These are phyloP conservation scores for Pachypanchax playfairii DNA, from an alignment of 2,113 vertebrate genomes.

Conservation along the genomic window DNA sequence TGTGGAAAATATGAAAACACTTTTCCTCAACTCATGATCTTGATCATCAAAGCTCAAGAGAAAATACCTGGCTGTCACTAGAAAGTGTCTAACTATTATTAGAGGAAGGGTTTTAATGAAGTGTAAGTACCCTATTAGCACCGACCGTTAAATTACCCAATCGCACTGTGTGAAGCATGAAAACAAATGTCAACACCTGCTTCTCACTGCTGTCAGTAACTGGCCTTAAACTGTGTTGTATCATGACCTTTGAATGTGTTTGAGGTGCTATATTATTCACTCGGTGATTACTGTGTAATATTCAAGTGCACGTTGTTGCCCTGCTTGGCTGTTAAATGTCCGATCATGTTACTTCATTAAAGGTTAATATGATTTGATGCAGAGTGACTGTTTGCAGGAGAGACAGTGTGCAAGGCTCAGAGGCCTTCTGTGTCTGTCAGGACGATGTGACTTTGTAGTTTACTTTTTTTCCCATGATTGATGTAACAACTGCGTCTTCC, in stretches of 20 bases:
- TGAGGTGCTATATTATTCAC: neutral
- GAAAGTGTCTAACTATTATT: slow-evolving; percentile 25
- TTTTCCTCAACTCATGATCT: too few species aligned
- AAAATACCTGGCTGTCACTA: slow-evolving; percentile 26
- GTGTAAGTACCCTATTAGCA: slow-evolving; percentile 23
- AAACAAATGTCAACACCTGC: slow-evolving; percentile 52
- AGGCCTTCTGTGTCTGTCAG: slow-evolving; percentile 17
- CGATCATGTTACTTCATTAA: slow-evolving; percentile 46
- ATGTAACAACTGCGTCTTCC: slow-evolving; percentile 45
- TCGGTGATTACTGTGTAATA: slow-evolving; percentile 16
- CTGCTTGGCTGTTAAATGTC: neutral
- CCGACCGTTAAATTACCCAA: slow-evolving; percentile 16
- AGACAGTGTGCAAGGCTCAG: slow-evolving; percentile 10
- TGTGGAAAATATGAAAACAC: too few species aligned
- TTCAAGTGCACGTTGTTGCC: slow-evolving; percentile 20
- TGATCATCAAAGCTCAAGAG: neutral
- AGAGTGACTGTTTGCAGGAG: neutral
- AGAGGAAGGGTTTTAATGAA: slow-evolving; percentile 59
- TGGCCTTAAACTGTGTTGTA: slow-evolving; percentile 35
- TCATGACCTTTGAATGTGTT: slow-evolving; percentile 32
- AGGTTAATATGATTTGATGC: slow-evolving; percentile 29
- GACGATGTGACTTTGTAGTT: slow-evolving; percentile 4
- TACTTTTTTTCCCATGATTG: slow-evolving; percentile 28
- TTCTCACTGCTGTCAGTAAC: slow-evolving; percentile 45
- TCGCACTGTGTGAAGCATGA: slow-evolving; percentile 16